Evolutionary conservation across 2,888 invertebrate species (phyloP).

Genomic region (Piscicola geometra): DNA sequence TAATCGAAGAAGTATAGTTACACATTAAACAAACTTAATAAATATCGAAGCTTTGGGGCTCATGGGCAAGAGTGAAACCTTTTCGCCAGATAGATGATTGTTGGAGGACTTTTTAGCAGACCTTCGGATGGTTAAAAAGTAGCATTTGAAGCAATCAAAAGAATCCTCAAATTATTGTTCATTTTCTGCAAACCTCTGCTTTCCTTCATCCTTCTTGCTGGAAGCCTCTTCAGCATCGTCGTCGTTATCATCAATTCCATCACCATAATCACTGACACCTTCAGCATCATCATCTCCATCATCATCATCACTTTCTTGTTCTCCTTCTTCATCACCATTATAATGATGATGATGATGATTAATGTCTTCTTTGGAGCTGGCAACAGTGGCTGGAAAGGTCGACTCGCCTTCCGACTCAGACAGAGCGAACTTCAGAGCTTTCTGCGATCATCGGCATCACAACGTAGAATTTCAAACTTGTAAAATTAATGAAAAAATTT

Average conservation of each 20-base stretch:
- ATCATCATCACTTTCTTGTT: not conserved
- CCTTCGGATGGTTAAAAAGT: too few species aligned
- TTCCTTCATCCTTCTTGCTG: not conserved
- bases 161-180: too few species aligned
- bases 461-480: not conserved
- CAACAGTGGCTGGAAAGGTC: not conserved
- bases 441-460: not conserved
- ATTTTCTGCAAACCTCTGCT: too few species aligned
- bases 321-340: not conserved
- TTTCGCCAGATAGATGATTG: too few species aligned
- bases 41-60: too few species aligned
- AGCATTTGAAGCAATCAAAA: too few species aligned
- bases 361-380: not conserved
- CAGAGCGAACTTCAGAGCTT: not conserved
- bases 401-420: not conserved
- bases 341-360: too few species aligned
- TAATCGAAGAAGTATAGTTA: too few species aligned
- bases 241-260: conserved; percentile 2
- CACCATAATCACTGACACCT: not conserved
- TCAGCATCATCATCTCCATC: not conserved
- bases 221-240: not conserved
- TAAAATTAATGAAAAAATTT: not conserved
- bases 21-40: too few species aligned
- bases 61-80: too few species aligned
- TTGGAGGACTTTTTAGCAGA: too few species aligned